These are phyloP conservation scores for Sphaeridia pumilis DNA, from an alignment of 2,888 invertebrate genomes.

Conservation along the genomic window DNA sequence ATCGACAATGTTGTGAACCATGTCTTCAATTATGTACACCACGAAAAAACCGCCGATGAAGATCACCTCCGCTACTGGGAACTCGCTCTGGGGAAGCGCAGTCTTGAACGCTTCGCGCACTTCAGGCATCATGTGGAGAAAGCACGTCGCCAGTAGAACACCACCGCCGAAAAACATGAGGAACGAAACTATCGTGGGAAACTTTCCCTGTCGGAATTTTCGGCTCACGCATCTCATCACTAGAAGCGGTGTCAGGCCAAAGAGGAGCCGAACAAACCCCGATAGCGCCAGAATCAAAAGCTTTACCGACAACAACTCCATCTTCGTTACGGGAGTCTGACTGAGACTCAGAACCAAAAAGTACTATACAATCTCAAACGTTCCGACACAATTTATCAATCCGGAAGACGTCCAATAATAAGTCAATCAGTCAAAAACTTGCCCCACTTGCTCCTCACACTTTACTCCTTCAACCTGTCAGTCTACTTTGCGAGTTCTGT, in stretches of 20 bases:
- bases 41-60: conserved; percentile 47
- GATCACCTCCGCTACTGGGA: conserved; percentile 45
- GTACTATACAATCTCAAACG: too few species aligned
- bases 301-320: conserved; percentile 43
- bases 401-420: too few species aligned
- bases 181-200: conserved; percentile 35
- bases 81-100: conserved; percentile 21
- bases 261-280: conserved; percentile 43
- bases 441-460: too few species aligned
- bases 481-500: too few species aligned
- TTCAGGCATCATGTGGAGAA: conserved; percentile 49
- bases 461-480: too few species aligned
- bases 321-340: too few species aligned
- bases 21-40: conserved; percentile 47
- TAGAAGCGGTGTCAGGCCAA: conserved; percentile 45
- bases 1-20: conserved; percentile 38
- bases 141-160: conserved; percentile 48
- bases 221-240: conserved; percentile 39
- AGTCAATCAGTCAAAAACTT: too few species aligned
- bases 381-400: too few species aligned
- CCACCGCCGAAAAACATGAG: conserved; percentile 47
- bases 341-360: too few species aligned
- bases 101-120: conserved; percentile 42
- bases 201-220: conserved; percentile 18
- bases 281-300: conserved; percentile 43